Evolutionary conservation across 1,140 invertebrate species (phyloP), one percentile per base, ranked within the genome.

Genomic region (Bombus superbus): DNA sequence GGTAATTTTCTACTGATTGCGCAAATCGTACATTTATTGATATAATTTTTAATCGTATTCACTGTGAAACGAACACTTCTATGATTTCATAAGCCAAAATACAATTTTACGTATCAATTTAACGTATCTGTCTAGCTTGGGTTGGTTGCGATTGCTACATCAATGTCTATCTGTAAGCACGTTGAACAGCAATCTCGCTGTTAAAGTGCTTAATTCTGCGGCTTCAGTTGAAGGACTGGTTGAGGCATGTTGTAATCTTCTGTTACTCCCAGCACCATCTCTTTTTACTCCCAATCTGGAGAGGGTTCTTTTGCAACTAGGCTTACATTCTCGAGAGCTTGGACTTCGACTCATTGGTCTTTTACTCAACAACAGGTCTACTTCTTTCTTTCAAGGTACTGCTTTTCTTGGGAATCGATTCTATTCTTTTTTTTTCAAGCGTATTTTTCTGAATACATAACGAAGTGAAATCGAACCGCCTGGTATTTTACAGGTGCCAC

Each of bases 171-270:
- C 95, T 10, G 94, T 96, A 42, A 95, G 96, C 38, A 94, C 92
- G n/a, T 86, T 94, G 83, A 95, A 95, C 79, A 93, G 93, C 84
- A 87, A 89, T 87, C 92, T 96, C 42, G 93, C 94, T 25, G 86
- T 89, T 13, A 94, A 96, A 86, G 94, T 97, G n/a, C 94, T 96
- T 73, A 95, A 95, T 81, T 95, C 96, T 22, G 97, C 97, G 13
- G 96, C 97, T 28, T 94, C 95, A 4, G 97, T 97, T 57, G 96
- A 96, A 4, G 96, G 97, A 76, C 96, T 98, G 11, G 94, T 98
- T 5, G 96, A 97, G 91, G 96, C 97, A 3, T 97, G 97, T 89
- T 97, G 97, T 88, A 97, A 97, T 32, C 95, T 98, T 40, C 93
- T 98, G 8, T 94, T 98, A 57, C 96, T 97, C 18, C 97, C 97